phyloP scores from a whole-genome alignment of 2,113 vertebrate genomes.

The Stictonetta naevosa region DNA sequence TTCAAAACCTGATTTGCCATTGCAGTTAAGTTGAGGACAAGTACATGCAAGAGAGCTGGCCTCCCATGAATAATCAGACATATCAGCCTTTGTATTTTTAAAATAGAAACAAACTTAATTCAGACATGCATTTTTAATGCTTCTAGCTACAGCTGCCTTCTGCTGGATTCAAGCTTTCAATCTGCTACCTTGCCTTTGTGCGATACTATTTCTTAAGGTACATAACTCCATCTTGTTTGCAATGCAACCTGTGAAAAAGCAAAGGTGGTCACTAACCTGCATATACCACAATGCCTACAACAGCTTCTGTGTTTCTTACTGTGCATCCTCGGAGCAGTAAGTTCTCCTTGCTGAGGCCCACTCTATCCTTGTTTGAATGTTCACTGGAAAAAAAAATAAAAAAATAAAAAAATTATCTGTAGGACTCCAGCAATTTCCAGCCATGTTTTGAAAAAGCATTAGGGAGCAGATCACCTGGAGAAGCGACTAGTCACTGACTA shows the following conservation, averaged over 20 bases:
- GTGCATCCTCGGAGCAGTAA: slow-evolving; percentile 91
- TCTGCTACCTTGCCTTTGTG: neutral
- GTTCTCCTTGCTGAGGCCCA: slow-evolving; percentile 90
- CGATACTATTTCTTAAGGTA: neutral
- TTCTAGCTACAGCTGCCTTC: neutral
- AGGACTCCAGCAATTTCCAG: neutral
- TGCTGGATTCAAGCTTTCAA: neutral
- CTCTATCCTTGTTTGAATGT: slow-evolving; percentile 80
- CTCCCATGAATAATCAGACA: neutral
- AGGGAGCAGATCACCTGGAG: neutral
- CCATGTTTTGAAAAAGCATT: neutral
- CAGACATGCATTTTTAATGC: neutral
- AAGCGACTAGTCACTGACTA: neutral
- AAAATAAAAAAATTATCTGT: neutral
- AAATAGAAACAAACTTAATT: neutral
- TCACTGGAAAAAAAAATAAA: slow-evolving; percentile 76
- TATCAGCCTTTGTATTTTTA: neutral
- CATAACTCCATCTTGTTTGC: neutral
- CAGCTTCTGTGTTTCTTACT: slow-evolving; percentile 90
- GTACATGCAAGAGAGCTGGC: neutral
- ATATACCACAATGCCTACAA: slow-evolving; percentile 94
- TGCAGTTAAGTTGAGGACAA: neutral
- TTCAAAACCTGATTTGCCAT: neutral
- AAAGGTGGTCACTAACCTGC: slow-evolving; percentile 82
- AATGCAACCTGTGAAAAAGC: neutral